Conservation (phyloP, 2,888 invertebrate species). For the Amphipoea lucens region DNA sequence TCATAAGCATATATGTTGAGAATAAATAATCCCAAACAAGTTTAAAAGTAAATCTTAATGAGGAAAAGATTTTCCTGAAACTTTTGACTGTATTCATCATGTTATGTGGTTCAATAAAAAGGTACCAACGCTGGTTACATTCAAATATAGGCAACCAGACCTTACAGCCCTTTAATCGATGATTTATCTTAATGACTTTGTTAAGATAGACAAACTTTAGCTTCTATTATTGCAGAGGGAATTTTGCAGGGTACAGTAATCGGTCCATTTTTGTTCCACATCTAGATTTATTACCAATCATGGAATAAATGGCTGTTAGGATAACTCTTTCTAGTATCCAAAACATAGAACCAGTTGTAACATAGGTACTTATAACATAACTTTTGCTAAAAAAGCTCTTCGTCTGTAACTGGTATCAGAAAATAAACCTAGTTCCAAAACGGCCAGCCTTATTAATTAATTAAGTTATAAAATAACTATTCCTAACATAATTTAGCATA, state of each 20-base stretch:
- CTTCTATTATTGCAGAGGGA: background rate
- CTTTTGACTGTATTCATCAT: background rate
- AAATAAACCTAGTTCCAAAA: background rate
- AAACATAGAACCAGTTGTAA: background rate
- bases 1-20: too few species aligned
- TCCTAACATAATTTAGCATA: background rate
- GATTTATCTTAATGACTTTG: too few species aligned
- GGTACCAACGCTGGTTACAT: background rate
- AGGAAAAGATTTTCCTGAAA: background rate
- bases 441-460: background rate
- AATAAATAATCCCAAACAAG: background rate
- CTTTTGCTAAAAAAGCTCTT: background rate
- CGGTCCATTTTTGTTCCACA: constrained; percentile 1
- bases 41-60: background rate
- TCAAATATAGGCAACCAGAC: background rate
- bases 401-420: too few species aligned
- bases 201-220: rapidly evolving
- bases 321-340: background rate
- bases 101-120: background rate
- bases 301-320: background rate
- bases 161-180: background rate
- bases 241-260: constrained; percentile 1
- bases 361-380: background rate
- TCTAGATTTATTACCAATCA: background rate
- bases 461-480: constrained; percentile 12